These are phyloP conservation scores for Tachystola acroxantha DNA, from an alignment of 2,888 invertebrate species.

Conservation along the genomic window DNA sequence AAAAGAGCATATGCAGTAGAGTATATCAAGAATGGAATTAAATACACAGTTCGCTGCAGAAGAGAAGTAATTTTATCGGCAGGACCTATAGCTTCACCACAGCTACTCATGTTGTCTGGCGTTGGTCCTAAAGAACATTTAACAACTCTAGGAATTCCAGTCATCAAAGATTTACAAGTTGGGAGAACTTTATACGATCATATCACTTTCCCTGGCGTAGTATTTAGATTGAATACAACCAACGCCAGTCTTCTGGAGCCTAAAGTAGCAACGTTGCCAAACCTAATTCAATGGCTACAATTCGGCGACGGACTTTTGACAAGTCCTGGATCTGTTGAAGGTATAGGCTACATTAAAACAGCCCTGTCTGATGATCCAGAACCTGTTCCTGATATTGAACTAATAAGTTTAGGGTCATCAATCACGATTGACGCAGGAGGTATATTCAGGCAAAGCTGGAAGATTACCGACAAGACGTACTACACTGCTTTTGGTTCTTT, in stretches of 20 bases:
- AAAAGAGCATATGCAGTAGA: slow-evolving; percentile 84
- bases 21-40: slow-evolving; percentile 76
- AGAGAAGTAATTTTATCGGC: slow-evolving; percentile 92
- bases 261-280: slow-evolving; percentile 57
- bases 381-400: slow-evolving; percentile 81
- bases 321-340: slow-evolving; percentile 82
- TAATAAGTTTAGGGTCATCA: slow-evolving; percentile 81
- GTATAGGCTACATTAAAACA: slow-evolving; percentile 80
- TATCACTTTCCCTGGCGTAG: slow-evolving; percentile 71
- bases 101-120: slow-evolving; percentile 94
- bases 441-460: slow-evolving; percentile 71
- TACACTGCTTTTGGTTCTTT: slow-evolving; percentile 75
- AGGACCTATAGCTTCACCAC: slow-evolving; percentile 93
- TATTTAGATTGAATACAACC: slow-evolving; percentile 61
- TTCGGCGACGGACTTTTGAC: slow-evolving; percentile 77
- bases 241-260: slow-evolving; percentile 61
- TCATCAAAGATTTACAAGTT: slow-evolving; percentile 81
- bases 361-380: slow-evolving; percentile 70
- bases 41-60: slow-evolving; percentile 76
- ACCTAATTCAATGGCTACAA: slow-evolving; percentile 64
- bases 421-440: slow-evolving; percentile 79
- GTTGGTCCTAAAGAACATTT: slow-evolving; percentile 79
- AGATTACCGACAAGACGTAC: slow-evolving; percentile 77
- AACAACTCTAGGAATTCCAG: slow-evolving; percentile 75
- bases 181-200: slow-evolving; percentile 83